Evolutionary conservation across 1,140 invertebrate genomes (phyloP), one percentile per base, ranked within the genome.

Genomic region (Nephila pilipes): DNA sequence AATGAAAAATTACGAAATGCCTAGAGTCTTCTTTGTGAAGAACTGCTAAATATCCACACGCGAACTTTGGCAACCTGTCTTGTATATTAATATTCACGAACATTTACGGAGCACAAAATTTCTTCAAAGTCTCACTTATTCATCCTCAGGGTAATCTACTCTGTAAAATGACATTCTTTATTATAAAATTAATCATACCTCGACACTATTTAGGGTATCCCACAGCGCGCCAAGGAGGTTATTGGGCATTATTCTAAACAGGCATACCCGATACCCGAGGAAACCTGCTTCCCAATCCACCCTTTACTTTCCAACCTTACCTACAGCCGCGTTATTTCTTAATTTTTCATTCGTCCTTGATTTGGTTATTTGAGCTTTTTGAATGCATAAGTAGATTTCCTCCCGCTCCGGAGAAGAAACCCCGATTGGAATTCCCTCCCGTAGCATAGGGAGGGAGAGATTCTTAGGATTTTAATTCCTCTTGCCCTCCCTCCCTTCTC

Each of bases 301-400:
- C 54, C 54, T 36, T 36, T 80, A 14, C 38, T 20, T 22, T 80
- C 16, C 75, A 46, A 22, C 75, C 54, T 57, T 29, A 87, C 12
- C 46, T 10, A 10, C 46, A 46, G 46, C 46, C 46, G 54, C 69
- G 85, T 87, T 87, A 87, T 87, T 87, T 58, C 85, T 93, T 93
- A 93, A 93, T 93, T 93, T 93, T 93, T 93, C 91, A 93, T 93
- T 87, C 85, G 58, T 87, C 85, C 85, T 93, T 85, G 75, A 93
- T 93, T 87, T 54, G 85, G 91, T 87, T 93, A 93, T 93, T 93
- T 55, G 83, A 87, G 91, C 91, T 93, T 93, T 93, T 93, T 93
- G 91, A 93, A 93, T 93, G 75, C 85, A 60, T 93, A 93, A 93
- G 91, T 93, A 85, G 83, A 93, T 93, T 85, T 87, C 22, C 54